A percentile compares a stretch with the other conserved stretches of the same genome.
phyloP scores from a whole-genome alignment of 2,113 vertebrate species.

The Willisornis vidua region DNA sequence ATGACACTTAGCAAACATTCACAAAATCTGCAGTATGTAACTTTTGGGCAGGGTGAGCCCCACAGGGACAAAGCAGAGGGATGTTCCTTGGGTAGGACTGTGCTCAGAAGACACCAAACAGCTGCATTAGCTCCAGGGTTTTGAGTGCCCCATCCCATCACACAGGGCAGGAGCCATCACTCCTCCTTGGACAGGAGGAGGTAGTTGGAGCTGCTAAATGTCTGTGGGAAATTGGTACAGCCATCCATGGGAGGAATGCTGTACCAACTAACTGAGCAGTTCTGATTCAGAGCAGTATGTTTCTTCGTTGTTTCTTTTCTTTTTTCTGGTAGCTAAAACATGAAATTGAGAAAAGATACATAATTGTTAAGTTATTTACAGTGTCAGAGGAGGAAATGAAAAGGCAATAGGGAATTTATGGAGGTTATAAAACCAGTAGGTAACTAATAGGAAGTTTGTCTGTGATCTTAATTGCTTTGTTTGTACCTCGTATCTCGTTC shows the following conservation, averaged over 20 bases:
- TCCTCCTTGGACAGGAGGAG: background rate
- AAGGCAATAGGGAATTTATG: background rate
- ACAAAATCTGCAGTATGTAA: background rate
- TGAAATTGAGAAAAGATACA: background rate
- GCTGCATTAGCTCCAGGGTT: background rate
- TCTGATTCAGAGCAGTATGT: background rate
- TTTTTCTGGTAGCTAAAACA: background rate
- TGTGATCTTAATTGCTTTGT: background rate
- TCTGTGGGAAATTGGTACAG: background rate
- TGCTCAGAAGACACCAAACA: background rate
- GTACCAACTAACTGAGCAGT: background rate
- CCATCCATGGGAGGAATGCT: background rate
- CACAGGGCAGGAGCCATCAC: background rate
- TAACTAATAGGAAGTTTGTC: background rate
- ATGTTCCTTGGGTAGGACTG: rapidly evolving
- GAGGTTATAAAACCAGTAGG: background rate
- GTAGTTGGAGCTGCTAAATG: background rate
- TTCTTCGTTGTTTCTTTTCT: background rate
- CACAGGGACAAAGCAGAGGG: background rate
- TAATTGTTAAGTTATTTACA: background rate
- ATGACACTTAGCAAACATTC: background rate
- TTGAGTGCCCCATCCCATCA: background rate
- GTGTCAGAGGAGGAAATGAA: background rate
- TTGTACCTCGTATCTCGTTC: background rate
- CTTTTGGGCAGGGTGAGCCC: background rate